Base-by-base conservation (phyloP, 2,888 invertebrate species). In the Phaonia tiefii region DNA sequence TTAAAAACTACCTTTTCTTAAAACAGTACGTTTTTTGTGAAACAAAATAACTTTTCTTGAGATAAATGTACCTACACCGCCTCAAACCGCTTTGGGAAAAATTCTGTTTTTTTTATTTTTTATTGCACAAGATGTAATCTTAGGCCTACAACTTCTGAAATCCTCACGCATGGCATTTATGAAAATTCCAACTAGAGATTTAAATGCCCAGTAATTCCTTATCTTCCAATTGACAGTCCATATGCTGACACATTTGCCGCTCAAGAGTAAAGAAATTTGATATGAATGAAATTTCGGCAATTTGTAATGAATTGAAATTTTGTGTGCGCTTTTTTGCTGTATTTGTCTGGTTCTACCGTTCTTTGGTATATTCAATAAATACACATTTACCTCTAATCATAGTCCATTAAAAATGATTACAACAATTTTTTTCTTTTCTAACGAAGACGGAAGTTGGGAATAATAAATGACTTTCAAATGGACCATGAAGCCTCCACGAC, bases 341-440 rank as follows among this genome's bases (percentile, higher is more conserved):
- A 4, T 17, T 46, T n/a, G 2, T 46, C 46, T 15, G 5, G n/a
- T 37, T 37, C 3, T 54, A 3, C 54, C 11, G 1, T 11, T 11
- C 1, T 8, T 54, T 54, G 22, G 22, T 46, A 15, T 1, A 13
- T 54, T 54, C 54, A 25, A 54, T 54, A 54, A 54, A 54, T 54
- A 13, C 13, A 46, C 25, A 54, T 22, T 54, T 25, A 54, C 54
- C 54, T 54, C 25, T 54, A 25, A 54, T 54, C 25, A 22, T 13
- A 22, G 54, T 1, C 10, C 25, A 54, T 54, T 54, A 54, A 54
- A 54, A 54, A 54, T 54, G 54, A 54, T 54, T 54, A 54, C 22
- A 1, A 54, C 25, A 13, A 11, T 13, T 22, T 54, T 54, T 54
- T 54, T 25, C 54, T 10, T 22, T 13, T 1, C 54, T 2, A 54